Evolutionary conservation across 1,140 invertebrate species (phyloP).

Genomic region (Meteorus sp.): DNA sequence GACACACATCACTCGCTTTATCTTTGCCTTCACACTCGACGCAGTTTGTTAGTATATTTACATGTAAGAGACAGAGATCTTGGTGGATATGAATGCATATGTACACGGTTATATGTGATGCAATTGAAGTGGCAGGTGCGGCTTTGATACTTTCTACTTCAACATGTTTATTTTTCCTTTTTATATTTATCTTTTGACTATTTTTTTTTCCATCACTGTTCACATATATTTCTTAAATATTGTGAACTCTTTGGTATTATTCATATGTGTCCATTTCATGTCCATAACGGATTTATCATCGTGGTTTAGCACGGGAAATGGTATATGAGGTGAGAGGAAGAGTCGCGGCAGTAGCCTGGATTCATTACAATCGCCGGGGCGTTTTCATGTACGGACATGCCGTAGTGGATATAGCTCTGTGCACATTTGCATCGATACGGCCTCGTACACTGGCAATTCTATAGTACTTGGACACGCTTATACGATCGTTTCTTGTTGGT

Average conservation of each 20-base stretch:
- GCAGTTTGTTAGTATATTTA: not conserved
- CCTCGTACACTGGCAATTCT: conserved; percentile 27
- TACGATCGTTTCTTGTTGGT: conserved; percentile 22
- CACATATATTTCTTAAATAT: no score
- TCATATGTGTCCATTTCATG: not conserved
- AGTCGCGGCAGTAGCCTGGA: conserved; percentile 24
- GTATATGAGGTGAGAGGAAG: not conserved
- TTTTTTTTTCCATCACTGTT: no score
- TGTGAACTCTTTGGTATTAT: no score
- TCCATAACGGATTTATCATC: conserved; percentile 21
- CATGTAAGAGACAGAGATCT: not conserved
- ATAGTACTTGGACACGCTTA: conserved; percentile 25
- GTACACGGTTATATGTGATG: not conserved
- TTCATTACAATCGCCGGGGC: conserved; percentile 24
- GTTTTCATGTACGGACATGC: conserved; percentile 25
- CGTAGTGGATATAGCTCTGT: conserved; percentile 20
- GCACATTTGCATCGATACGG: conserved; percentile 26
- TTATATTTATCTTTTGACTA: no score
- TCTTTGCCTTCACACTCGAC: not conserved
- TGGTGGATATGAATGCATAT: not conserved
- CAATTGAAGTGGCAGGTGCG: conserved; percentile 14
- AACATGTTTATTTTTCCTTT: not conserved
- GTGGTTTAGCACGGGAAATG: conserved; percentile 10
- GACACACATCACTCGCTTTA: conserved; percentile 9
- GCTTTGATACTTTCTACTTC: not conserved